Evolutionary conservation across 30 jellyfish, hydroid and myxozoan genomes (phyloP).

Genomic region (Hydractinia echinata): DNA sequence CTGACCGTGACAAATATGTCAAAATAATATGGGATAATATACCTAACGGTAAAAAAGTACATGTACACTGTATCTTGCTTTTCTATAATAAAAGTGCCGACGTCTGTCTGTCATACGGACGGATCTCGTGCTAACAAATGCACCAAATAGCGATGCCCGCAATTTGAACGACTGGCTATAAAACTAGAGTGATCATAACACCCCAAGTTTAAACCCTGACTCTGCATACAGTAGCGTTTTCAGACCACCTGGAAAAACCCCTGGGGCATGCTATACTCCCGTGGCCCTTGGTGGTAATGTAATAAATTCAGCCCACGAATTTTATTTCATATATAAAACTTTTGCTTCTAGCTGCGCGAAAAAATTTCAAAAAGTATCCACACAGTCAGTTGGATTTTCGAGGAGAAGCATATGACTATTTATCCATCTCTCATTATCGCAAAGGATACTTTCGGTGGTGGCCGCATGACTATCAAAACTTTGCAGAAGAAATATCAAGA

Average conservation of each 20-base stretch:
- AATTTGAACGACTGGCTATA: neutral
- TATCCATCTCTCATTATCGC: constrained; percentile 62
- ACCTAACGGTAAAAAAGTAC: constrained; percentile 39
- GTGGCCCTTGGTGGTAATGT: too few relatives aligned
- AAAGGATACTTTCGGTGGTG: constrained; percentile 54
- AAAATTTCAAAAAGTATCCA: constrained; percentile 54
- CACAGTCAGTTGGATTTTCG: constrained; percentile 38
- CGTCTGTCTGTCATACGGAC: neutral
- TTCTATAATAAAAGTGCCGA: neutral
- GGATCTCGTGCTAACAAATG: neutral
- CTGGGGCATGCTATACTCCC: too few relatives aligned
- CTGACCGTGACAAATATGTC: constrained; percentile 66
- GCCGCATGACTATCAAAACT: constrained; percentile 49
- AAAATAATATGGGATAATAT: constrained; percentile 53
- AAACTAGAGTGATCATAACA: too few relatives aligned
- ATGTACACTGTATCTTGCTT: neutral
- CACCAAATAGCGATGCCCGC: neutral
- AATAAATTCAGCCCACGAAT: neutral
- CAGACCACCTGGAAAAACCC: too few relatives aligned
- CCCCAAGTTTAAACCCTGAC: too few relatives aligned
- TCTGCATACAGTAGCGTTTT: too few relatives aligned
- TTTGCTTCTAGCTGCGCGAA: constrained; percentile 18
- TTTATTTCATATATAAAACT: too few relatives aligned
- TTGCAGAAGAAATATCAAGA: constrained; percentile 19
- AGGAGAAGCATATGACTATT: constrained; percentile 46